Evolutionary conservation across 2,797 vertebrate species (phyloP), one percentile per base, ranked within the genome.

Genomic region (Holocentrus rufus): DNA sequence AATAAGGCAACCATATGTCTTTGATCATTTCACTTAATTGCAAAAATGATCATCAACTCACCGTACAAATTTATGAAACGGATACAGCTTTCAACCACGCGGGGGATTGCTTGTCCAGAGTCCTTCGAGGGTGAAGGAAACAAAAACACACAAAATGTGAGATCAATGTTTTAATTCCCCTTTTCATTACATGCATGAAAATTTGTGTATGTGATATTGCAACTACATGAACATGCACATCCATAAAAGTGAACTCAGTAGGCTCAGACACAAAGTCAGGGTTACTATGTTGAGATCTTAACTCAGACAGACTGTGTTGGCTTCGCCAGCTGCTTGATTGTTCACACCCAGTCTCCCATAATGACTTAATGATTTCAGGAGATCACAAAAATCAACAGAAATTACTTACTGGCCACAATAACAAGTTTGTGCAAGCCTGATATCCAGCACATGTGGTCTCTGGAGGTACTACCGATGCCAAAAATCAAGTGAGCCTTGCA

Each of bases 1-100:
- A 27, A 72, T 39, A 76, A 76, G 0, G 44, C 30, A 54, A 20
- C 49, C 22, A 36, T 27, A 49, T 25, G 2, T 42, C 39, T 30
- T 10, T 58, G 53, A 55, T 7, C 57, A 34, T 34, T 25, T 61
- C 17, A 57, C 10, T 23, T 15, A 52, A 14, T 39, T 20, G 31
- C 1, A 56, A 36, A 42, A 36, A 42, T 13, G 11, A 42, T 42
- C 0, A 9, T 3, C 34, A 10, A 87, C 95, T 96, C 93, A 99
- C 98, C 98, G 8, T 98, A 98, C 62, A 99, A 92, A 86, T 99
- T 99, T 87, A 99, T 99, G 94, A 96, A 99, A 75, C 96, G 95
- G 87, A 99, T 96, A 54, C 97, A 99, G 90, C 98, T 99, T 89
- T 99, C 98, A 69, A 99, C 98, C 57, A 99, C 95, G 56, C 97